Evolutionary conservation across 2,888 invertebrate species (phyloP).

Genomic region (Cataglyphis livida): DNA sequence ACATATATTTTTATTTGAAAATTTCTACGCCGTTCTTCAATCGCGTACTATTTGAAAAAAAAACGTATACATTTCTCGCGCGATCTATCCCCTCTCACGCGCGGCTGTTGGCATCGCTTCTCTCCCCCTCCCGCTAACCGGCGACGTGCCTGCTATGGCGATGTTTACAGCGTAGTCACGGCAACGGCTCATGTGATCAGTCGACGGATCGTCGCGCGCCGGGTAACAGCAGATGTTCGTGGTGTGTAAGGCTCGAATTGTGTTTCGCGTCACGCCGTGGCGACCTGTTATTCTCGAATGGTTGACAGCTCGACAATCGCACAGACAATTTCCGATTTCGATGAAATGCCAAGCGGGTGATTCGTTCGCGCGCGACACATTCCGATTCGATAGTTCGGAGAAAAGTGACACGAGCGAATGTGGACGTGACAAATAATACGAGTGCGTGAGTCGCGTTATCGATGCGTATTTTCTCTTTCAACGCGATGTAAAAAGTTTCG

Average conservation of each 20-base stretch:
- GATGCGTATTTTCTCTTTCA: not conserved
- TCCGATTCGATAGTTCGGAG: not conserved
- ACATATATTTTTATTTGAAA: not conserved
- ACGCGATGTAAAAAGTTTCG: not conserved
- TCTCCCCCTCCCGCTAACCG: constrained; percentile 36
- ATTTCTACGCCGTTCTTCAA: not conserved
- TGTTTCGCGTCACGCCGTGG: not conserved
- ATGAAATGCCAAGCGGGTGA: not conserved
- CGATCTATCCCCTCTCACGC: constrained; percentile 19
- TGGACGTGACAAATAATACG: not conserved
- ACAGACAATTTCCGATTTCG: not conserved
- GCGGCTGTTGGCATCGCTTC: constrained; percentile 22
- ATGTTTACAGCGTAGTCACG: constrained; percentile 83
- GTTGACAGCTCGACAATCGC: not conserved
- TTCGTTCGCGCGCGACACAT: not conserved
- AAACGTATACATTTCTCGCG: not conserved
- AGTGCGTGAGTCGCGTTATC: not conserved
- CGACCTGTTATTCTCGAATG: not conserved
- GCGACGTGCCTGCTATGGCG: constrained; percentile 69
- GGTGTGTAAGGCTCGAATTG: constrained; percentile 3
- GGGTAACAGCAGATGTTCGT: constrained; percentile 38
- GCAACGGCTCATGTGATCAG: constrained; percentile 83
- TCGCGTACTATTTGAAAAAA: constrained; percentile 18
- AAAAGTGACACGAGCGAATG: constrained; percentile 4
- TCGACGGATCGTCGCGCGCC: constrained; percentile 77